These are phyloP conservation scores for Coptotermes formosanus DNA, from an alignment of 1,140 invertebrate species.

Conservation along the genomic window DNA sequence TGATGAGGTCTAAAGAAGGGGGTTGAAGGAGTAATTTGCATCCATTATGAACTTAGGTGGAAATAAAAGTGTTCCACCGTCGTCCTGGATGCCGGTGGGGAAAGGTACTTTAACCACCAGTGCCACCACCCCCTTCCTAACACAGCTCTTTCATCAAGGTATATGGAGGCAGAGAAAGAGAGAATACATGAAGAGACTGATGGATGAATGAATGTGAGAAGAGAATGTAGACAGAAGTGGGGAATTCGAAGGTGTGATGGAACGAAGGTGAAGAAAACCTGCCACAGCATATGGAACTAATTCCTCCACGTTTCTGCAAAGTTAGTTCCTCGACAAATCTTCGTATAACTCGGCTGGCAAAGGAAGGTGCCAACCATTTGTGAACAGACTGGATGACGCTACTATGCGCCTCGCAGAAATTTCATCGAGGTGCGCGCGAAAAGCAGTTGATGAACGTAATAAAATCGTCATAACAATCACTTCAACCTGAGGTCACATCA, in stretches of 20 bases:
- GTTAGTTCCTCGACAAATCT: neutral
- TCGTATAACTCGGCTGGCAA: neutral
- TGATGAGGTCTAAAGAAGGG: conserved; percentile 18
- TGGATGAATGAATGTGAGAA: neutral
- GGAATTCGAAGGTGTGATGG: neutral
- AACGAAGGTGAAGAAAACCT: neutral
- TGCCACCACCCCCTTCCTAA: neutral
- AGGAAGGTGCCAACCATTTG: neutral
- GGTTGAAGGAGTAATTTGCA: conserved; percentile 30
- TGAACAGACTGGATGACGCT: neutral
- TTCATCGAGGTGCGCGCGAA: no score
- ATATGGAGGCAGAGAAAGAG: neutral
- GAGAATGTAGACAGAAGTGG: neutral
- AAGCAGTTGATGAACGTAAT: no score
- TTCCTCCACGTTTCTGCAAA: neutral
- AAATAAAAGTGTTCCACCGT: conserved; percentile 21
- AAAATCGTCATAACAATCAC: no score
- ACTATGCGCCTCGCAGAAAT: no score
- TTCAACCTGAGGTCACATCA: no score
- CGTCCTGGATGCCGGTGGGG: neutral
- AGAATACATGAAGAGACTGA: neutral
- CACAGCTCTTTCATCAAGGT: conserved; percentile 14
- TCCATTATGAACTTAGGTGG: conserved; percentile 30
- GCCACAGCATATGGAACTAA: neutral
- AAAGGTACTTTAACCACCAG: conserved; percentile 16